A percentile compares a stretch with the other conserved stretches of the same genome.
These are phyloP conservation scores for Melanotaenia nigrans DNA, from an alignment of 2,797 vertebrate genomes.

Conservation along the genomic window DNA sequence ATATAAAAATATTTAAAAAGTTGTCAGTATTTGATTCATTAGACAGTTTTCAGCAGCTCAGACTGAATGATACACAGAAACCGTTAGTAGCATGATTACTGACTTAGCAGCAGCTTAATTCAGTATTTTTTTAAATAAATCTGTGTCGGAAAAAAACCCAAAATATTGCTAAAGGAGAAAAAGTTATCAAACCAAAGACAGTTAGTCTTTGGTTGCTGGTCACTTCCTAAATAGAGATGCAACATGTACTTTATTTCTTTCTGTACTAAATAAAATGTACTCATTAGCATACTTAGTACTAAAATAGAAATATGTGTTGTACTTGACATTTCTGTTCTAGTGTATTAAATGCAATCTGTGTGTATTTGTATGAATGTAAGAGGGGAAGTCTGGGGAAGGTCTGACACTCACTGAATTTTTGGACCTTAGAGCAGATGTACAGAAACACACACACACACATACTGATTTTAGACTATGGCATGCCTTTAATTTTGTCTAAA, in stretches of 20 bases:
- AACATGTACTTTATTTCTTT: not conserved
- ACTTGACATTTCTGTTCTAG: not conserved
- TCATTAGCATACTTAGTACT: not conserved
- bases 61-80: not conserved
- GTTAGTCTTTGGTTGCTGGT: not conserved
- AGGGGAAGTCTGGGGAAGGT: slow-evolving; percentile 75
- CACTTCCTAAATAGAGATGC: not conserved
- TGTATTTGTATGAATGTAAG: not conserved
- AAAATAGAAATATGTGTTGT: not conserved
- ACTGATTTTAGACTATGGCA: not conserved
- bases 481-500: not conserved
- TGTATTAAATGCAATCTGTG: not conserved
- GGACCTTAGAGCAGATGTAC: slow-evolving; percentile 78
- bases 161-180: not conserved
- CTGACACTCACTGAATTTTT: slow-evolving; percentile 34
- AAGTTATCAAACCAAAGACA: not conserved
- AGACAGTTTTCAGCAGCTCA: not conserved
- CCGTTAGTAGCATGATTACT: not conserved
- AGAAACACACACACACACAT: slow-evolving; percentile 38
- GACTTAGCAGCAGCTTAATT: not conserved
- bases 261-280: not conserved
- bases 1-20: too few relatives aligned
- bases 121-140: not conserved
- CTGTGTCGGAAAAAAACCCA: not conserved
- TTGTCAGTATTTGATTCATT: not conserved